Percentiles rank a stretch among this genome's conserved stretches.
These are phyloP conservation scores for Penaeus chinensis DNA, from an alignment of 1,140 invertebrate genomes.

Conservation along the genomic window DNA sequence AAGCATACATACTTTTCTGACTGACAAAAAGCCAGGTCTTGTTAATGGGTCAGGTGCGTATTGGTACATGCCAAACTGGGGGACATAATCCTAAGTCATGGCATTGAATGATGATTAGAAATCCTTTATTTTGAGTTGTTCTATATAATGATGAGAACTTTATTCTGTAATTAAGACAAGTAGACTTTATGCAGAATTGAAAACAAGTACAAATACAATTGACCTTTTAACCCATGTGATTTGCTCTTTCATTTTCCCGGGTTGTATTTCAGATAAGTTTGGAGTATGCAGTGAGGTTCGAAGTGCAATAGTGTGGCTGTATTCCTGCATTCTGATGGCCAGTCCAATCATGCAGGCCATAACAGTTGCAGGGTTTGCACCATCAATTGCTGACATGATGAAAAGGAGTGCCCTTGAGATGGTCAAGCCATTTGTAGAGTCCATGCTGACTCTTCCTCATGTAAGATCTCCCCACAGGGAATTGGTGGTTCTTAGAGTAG, in stretches of 20 bases:
- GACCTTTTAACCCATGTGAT: too few relatives aligned
- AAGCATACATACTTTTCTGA: neutral
- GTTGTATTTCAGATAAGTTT: neutral
- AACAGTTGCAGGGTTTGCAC: conserved; percentile 17
- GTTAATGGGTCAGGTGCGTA: conserved; percentile 1
- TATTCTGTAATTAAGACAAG: too few relatives aligned
- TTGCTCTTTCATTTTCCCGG: too few relatives aligned
- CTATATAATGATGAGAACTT: too few relatives aligned
- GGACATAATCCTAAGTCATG: too few relatives aligned
- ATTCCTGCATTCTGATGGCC: conserved; percentile 35
- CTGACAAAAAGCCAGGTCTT: neutral
- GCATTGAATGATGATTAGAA: too few relatives aligned
- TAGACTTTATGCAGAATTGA: too few relatives aligned
- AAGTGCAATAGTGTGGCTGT: conserved; percentile 33
- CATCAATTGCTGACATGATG: conserved; percentile 18
- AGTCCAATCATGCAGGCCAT: conserved; percentile 10
- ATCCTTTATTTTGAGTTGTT: too few relatives aligned
- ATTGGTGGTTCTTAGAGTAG: too few relatives aligned
- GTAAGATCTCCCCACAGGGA: neutral
- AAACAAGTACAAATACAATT: too few relatives aligned
- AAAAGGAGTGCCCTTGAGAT: conserved; percentile 18
- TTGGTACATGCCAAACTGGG: too few relatives aligned
- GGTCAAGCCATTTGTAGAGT: conserved; percentile 28
- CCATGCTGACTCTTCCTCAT: conserved; percentile 41
- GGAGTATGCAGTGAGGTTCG: conserved; percentile 2